Conservation (phyloP, 2,113 vertebrate species). For the Verasper variegatus region DNA sequence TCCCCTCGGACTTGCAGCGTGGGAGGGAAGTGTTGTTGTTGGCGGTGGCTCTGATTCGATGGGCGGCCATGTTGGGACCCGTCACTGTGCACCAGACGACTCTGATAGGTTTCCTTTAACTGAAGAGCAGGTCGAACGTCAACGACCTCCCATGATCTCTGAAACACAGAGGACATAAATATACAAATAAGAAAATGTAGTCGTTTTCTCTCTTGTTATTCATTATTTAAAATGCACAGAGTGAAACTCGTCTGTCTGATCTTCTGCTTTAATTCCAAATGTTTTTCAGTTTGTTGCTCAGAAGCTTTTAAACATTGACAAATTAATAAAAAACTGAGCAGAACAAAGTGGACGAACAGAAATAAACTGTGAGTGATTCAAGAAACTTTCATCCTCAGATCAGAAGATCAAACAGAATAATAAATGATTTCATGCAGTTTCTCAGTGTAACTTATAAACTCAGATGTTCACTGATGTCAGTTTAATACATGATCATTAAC, state of each 20-base stretch:
- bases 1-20: slow-evolving; percentile 94
- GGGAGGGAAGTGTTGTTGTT: slow-evolving; percentile 88
- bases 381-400: too few relatives aligned
- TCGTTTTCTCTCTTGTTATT: too few relatives aligned
- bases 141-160: slow-evolving; percentile 68
- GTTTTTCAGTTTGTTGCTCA: neutral
- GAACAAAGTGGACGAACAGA: neutral
- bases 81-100: slow-evolving; percentile 22
- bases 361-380: too few relatives aligned
- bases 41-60: slow-evolving; percentile 91
- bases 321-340: neutral
- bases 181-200: neutral
- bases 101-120: slow-evolving; percentile 26
- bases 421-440: too few relatives aligned
- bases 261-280: too few relatives aligned
- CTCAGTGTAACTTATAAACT: too few relatives aligned
- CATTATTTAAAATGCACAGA: neutral
- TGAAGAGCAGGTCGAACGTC: slow-evolving; percentile 28
- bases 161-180: slow-evolving; percentile 37
- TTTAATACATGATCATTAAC: too few relatives aligned
- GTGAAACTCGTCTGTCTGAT: neutral
- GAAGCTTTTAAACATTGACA: neutral
- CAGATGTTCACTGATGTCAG: too few relatives aligned
- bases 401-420: too few relatives aligned
- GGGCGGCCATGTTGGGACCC: slow-evolving; percentile 88